Evolutionary conservation across 1,140 invertebrate species (phyloP), one percentile per base, ranked within the genome.

Genomic region (Holotrichia oblita): DNA sequence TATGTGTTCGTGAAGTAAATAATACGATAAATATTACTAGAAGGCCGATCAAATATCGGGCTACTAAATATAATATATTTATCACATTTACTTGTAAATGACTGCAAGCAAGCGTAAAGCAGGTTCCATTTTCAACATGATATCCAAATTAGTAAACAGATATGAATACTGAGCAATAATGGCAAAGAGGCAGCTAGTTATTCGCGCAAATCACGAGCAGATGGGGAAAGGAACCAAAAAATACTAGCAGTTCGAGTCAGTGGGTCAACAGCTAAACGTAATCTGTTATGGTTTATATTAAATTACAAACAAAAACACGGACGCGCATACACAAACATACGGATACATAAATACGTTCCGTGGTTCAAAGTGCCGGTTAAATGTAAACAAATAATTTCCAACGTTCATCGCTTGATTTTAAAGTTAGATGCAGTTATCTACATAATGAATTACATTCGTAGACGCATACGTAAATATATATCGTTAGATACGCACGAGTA

Each of bases 251-350:
- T 69, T 69, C 22, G 61, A 69, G 61, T 69, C 61, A 69, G 61
- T 69, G 61, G 61, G 61, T 69, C 61, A 69, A 69, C 22, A 69
- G 20, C 22, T 34, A 69, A 69, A 34, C 61, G 61, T 69, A 69
- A 69, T 69, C 61, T 34, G 61, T 69, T 69, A 69, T 69, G 61
- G 22, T 69, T 69, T 69, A 69, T 69, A 69, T 69, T 69, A 69
- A 69, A 69, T 27, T 69, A 27, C 61, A 69, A 69, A 69, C 61
- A 69, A 69, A 69, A 61, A 61, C 59, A 61, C 14, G 8, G 17
- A 61, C 59, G 59, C n/a, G n/a, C 20, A 22, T 8, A 61, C 12
- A 69, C 10, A 24, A 34, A 69, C 14, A 34, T 14, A 34, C 61
- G 27, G 22, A 69, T 69, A 14, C 61, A 27, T 69, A 69, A 27